These are phyloP conservation scores for Thumatha senex DNA, from an alignment of 2,888 invertebrate species.

Conservation along the genomic window DNA sequence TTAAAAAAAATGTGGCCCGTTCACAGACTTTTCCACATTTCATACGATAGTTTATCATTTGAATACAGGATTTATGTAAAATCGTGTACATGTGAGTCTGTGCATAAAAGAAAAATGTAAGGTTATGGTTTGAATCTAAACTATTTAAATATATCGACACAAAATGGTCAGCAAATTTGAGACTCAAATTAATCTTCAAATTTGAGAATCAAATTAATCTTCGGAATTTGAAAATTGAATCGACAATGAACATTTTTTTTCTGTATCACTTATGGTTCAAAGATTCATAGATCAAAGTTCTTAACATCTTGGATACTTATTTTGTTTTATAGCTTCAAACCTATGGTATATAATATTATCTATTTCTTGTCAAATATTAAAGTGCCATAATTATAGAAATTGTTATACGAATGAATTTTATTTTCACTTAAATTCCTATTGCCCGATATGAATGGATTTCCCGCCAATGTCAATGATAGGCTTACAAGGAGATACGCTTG, in stretches of 20 bases:
- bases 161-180: too few relatives aligned
- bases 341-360: slow-evolving; percentile 35
- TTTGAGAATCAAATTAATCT: too few relatives aligned
- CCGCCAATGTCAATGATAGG: too few relatives aligned
- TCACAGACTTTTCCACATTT: slow-evolving; percentile 39
- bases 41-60: slow-evolving; percentile 35
- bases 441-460: too few relatives aligned
- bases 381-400: slow-evolving; percentile 71
- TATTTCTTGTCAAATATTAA: slow-evolving; percentile 53
- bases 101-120: slow-evolving; percentile 21
- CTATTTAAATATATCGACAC: neutral
- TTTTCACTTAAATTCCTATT: slow-evolving; percentile 17
- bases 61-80: slow-evolving; percentile 8
- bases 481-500: too few relatives aligned
- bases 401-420: slow-evolving; percentile 53
- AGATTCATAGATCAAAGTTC: slow-evolving; percentile 12
- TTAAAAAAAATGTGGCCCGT: slow-evolving; percentile 33
- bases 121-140: slow-evolving; percentile 30
- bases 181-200: too few relatives aligned
- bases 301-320: slow-evolving; percentile 19
- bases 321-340: slow-evolving; percentile 42
- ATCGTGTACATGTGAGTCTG: slow-evolving; percentile 25
- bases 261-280: slow-evolving; percentile 25
- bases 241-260: slow-evolving; percentile 6
- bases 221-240: neutral